phyloP scores from a whole-genome alignment of 2,888 invertebrate genomes.

The Exephanes ischioxanthus region DNA sequence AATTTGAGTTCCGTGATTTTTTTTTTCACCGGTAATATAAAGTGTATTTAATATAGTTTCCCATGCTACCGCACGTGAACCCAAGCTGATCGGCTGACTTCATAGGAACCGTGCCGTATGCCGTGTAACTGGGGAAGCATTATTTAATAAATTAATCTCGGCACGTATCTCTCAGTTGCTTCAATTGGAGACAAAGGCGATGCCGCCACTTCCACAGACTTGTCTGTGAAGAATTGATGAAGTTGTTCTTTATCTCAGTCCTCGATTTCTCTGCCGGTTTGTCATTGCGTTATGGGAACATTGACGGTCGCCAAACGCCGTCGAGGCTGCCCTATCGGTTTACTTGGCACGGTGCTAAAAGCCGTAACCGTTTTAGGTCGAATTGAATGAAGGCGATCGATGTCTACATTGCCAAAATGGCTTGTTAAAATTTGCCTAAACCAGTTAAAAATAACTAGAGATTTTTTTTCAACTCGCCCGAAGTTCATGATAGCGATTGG shows the following conservation, averaged over 20 bases:
- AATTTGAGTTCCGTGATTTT: neutral
- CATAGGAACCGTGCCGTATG: neutral
- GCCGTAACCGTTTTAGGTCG: neutral
- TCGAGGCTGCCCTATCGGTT: neutral
- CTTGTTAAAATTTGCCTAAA: neutral
- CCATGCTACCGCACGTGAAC: neutral
- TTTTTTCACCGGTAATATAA: neutral
- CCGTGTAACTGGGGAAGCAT: neutral
- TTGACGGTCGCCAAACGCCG: neutral
- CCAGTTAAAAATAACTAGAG: neutral
- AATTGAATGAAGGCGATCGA: neutral
- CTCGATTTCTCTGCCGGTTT: neutral
- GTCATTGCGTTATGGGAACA: neutral
- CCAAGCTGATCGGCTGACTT: neutral
- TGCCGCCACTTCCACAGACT: neutral
- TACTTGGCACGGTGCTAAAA: neutral
- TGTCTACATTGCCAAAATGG: neutral
- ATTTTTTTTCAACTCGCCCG: neutral
- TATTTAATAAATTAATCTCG: conserved; percentile 41
- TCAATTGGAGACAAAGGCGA: conserved; percentile 9
- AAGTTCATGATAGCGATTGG: neutral
- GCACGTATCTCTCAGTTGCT: conserved; percentile 33
- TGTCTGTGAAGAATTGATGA: neutral
- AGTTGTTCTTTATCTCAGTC: neutral
- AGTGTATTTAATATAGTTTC: neutral